Percentiles rank a stretch among this genome's conserved stretches.
Evolutionary conservation across 2,113 vertebrate genomes (phyloP).

Genomic region (Crypturellus undulatus): DNA sequence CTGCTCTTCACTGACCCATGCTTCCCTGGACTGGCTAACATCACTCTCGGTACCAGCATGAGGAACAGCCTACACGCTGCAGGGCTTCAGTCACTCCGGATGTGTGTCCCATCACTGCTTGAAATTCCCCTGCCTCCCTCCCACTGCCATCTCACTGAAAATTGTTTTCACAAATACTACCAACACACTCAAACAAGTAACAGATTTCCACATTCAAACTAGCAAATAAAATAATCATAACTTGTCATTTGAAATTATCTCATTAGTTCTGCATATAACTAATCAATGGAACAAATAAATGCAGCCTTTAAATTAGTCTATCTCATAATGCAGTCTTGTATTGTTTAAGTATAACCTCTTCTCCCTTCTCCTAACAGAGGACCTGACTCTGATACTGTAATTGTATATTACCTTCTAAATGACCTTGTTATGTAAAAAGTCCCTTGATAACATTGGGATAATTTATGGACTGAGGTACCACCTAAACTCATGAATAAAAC

Average conservation of each 20-base stretch:
- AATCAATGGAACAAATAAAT: not conserved
- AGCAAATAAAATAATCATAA: not conserved
- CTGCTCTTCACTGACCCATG: not conserved
- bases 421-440: not conserved
- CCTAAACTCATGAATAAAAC: not conserved
- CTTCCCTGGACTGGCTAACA: not conserved
- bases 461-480: not conserved
- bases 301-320: not conserved
- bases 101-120: not conserved
- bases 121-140: not conserved
- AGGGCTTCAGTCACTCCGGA: not conserved
- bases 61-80: not conserved
- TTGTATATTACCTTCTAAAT: not conserved
- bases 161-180: not conserved
- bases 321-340: not conserved
- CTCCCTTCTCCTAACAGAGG: not conserved
- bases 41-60: not conserved
- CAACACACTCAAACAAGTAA: not conserved
- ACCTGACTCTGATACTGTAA: not conserved
- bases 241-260: not conserved
- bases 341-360: not conserved
- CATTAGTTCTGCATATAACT: not conserved
- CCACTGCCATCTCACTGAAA: not conserved
- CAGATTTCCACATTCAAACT: fast-evolving
- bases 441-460: not conserved